Conservation (phyloP, 2,888 invertebrate genomes). For the Leptinotarsa juncta region DNA sequence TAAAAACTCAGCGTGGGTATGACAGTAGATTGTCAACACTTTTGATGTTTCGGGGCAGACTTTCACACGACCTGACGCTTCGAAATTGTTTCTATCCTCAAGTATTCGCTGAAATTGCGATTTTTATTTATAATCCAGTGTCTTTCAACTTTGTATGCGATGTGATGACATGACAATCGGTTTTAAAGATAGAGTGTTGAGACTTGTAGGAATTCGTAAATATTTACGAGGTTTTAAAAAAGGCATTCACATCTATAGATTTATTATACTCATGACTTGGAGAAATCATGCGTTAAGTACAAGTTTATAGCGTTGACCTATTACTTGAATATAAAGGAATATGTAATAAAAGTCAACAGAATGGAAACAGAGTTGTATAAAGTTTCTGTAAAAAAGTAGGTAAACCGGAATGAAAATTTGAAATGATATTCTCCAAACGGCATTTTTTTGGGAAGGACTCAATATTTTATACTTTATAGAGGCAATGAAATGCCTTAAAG, state of each 20-base stretch:
- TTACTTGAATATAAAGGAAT: neutral
- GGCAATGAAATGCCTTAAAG: too few relatives aligned
- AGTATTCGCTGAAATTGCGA: slow-evolving; percentile 29
- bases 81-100: slow-evolving; percentile 24
- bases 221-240: slow-evolving; percentile 33
- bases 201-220: slow-evolving; percentile 32
- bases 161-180: slow-evolving; percentile 33
- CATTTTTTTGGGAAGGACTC: too few relatives aligned
- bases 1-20: slow-evolving; percentile 30
- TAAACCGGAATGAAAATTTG: too few relatives aligned
- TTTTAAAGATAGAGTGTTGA: slow-evolving; percentile 31
- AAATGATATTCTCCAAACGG: too few relatives aligned
- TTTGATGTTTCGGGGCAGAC: slow-evolving; percentile 31
- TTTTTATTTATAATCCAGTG: slow-evolving; percentile 30
- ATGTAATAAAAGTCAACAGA: neutral
- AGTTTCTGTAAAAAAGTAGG: too few relatives aligned
- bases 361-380: too few relatives aligned
- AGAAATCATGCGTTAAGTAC: neutral
- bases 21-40: slow-evolving; percentile 37
- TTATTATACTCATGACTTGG: slow-evolving; percentile 19
- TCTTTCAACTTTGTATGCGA: slow-evolving; percentile 28
- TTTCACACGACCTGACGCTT: slow-evolving; percentile 31
- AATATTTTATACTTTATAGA: too few relatives aligned
- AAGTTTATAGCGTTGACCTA: neutral
- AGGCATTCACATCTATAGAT: slow-evolving; percentile 9